Evolutionary conservation across 2,888 invertebrate species (phyloP).

Genomic region (Heliconius charithonia): DNA sequence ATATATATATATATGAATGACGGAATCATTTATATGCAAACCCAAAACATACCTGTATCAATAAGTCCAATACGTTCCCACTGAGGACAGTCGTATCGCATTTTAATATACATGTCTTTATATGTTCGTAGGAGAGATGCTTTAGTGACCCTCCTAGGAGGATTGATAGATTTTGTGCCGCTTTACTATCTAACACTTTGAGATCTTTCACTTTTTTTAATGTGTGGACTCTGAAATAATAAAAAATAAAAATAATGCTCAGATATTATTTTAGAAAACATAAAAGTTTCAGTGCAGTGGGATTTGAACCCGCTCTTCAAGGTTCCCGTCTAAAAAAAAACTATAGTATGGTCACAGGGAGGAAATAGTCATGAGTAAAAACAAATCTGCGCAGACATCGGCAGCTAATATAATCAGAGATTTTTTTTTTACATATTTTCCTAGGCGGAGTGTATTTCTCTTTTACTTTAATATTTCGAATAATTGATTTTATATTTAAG

Average conservation of each 20-base stretch:
- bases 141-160: slow-evolving; percentile 93
- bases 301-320: no score
- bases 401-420: no score
- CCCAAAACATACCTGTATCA: slow-evolving; percentile 86
- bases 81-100: slow-evolving; percentile 94
- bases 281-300: no score
- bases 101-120: slow-evolving; percentile 90
- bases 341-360: no score
- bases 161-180: slow-evolving; percentile 96
- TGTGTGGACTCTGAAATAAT: slow-evolving; percentile 82
- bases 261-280: no score
- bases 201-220: slow-evolving; percentile 95
- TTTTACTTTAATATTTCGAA: no score
- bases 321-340: no score
- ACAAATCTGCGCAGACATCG: no score
- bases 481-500: no score
- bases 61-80: slow-evolving; percentile 93
- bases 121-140: slow-evolving; percentile 91
- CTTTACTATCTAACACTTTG: slow-evolving; percentile 95
- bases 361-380: no score
- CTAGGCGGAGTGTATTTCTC: no score
- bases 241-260: background rate
- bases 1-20: background rate
- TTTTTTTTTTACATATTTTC: no score
- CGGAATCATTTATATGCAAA: background rate